Base-by-base conservation (phyloP, 2,888 invertebrate species). In the Corbicula japonica region DNA sequence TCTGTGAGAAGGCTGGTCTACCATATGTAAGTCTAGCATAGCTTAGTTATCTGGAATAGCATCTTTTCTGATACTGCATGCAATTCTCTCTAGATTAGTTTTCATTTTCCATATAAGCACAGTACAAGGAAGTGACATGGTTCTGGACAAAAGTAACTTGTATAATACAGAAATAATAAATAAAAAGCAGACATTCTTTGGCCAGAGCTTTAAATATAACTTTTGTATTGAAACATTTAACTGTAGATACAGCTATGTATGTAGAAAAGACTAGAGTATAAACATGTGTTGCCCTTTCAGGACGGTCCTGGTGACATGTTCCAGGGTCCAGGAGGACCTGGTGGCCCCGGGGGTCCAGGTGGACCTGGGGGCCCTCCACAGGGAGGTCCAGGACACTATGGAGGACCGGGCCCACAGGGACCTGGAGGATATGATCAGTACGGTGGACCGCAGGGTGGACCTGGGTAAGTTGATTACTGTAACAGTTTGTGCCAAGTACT, bases 1-100 rank as follows among this genome's bases (percentile, higher is more conserved):
- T 99, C 89, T 96, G 97, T 92, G 99, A 99, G 94, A 99, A 99
- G 95, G 92, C 91, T 34, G 91, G 90, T 32, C 83, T 90, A 30
- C 88, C 86, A 12, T 78, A 79, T 65, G 86, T 87, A 74, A 85
- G 85, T 74, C 28, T 54, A 10, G 5, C 48, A 48, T 48, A 21
- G 48, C 6, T n/a, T 4, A 48, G 48, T 48, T 4, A 21, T 23
- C 21, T 12, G 5, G 5, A n/a, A 12, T n/a, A 18, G 5, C 28
- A 23, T 8, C 28, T 21, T 28, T 23, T 50, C 23, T 50, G 23
- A n/a, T n/a, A n/a, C n/a, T n/a, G n/a, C n/a, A n/a, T n/a, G n/a
- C n/a, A n/a, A n/a, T n/a, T n/a, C n/a, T n/a, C n/a, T n/a, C n/a
- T n/a, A n/a, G n/a, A n/a, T n/a, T n/a, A n/a, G n/a, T n/a, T n/a